Percentiles rank a stretch among this genome's conserved stretches.
phyloP scores from a whole-genome alignment of 2,888 invertebrate genomes.

The Xanthia icteritia region DNA sequence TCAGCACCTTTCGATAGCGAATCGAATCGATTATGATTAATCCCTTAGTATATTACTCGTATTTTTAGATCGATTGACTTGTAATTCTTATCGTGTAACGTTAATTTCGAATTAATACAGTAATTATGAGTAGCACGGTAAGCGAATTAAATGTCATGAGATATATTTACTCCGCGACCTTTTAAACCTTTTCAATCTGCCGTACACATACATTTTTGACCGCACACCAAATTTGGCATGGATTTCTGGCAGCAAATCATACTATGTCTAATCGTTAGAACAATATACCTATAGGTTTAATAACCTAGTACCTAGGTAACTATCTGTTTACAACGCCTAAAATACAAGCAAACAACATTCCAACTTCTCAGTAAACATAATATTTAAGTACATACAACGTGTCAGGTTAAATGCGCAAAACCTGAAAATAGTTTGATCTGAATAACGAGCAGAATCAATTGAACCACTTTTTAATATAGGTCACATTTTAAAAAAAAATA shows the following conservation, averaged over 20 bases:
- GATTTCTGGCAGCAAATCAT: not conserved
- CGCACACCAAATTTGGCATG: too few species aligned
- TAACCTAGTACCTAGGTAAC: too few species aligned
- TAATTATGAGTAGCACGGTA: too few species aligned
- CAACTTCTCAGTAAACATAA: conserved; percentile 2
- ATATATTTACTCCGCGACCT: not conserved
- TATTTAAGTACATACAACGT: not conserved
- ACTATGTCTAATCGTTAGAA: not conserved
- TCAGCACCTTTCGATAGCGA: conserved; percentile 4
- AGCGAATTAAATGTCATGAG: conserved; percentile 1
- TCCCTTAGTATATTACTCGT: not conserved
- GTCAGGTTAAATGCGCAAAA: too few species aligned
- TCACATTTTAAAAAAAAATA: too few species aligned
- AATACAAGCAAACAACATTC: conserved; percentile 7
- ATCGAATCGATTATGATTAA: conserved; percentile 2
- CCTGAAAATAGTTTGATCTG: too few species aligned
- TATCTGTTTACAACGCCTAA: not conserved
- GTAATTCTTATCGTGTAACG: too few species aligned
- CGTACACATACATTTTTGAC: not conserved
- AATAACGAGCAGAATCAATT: too few species aligned
- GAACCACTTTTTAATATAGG: too few species aligned
- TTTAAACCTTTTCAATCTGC: not conserved
- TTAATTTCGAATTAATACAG: not conserved
- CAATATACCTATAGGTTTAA: not conserved
- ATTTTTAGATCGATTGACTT: not conserved